These are phyloP conservation scores for Andrena cerasifolii DNA, from an alignment of 1,140 invertebrate species.

Conservation along the genomic window DNA sequence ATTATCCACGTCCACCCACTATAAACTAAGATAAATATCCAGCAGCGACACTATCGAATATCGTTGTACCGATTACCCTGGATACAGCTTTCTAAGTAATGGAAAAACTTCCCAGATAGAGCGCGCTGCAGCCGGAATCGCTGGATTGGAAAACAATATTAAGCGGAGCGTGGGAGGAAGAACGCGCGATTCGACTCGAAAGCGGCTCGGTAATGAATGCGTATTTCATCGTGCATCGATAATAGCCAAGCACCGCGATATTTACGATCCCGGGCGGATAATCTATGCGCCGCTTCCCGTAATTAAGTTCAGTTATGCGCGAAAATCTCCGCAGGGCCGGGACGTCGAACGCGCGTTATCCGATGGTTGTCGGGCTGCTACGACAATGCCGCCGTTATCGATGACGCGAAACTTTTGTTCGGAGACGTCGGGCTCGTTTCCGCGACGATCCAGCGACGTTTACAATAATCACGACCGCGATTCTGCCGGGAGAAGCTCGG, in stretches of 20 bases:
- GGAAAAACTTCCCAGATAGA: too few species aligned
- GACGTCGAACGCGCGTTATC: slow-evolving; percentile 5
- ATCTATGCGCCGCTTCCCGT: slow-evolving; percentile 35
- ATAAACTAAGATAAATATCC: too few species aligned
- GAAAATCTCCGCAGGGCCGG: slow-evolving; percentile 33
- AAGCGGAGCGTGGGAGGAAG: too few species aligned
- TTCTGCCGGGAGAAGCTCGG: neutral
- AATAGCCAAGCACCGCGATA: slow-evolving; percentile 26
- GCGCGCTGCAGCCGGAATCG: too few species aligned
- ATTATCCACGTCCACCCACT: too few species aligned
- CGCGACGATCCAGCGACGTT: slow-evolving; percentile 37
- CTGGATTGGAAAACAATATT: too few species aligned
- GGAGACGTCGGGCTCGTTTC: slow-evolving; percentile 15
- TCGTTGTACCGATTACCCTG: too few species aligned
- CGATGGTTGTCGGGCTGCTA: slow-evolving; percentile 14
- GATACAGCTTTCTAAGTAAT: too few species aligned
- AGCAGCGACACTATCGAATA: too few species aligned
- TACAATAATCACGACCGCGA: slow-evolving; percentile 25
- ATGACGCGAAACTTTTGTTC: slow-evolving; percentile 47
- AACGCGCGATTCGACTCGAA: neutral
- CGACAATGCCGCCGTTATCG: slow-evolving; percentile 17
- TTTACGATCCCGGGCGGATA: slow-evolving; percentile 31
- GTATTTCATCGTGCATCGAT: slow-evolving; percentile 51
- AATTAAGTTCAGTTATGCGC: slow-evolving; percentile 43
- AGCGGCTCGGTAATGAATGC: slow-evolving; percentile 16